Evolutionary conservation across 35 echinoderm and acorn worm genomes (phyloP).

Genomic region (Ophiothrix spiculata): DNA sequence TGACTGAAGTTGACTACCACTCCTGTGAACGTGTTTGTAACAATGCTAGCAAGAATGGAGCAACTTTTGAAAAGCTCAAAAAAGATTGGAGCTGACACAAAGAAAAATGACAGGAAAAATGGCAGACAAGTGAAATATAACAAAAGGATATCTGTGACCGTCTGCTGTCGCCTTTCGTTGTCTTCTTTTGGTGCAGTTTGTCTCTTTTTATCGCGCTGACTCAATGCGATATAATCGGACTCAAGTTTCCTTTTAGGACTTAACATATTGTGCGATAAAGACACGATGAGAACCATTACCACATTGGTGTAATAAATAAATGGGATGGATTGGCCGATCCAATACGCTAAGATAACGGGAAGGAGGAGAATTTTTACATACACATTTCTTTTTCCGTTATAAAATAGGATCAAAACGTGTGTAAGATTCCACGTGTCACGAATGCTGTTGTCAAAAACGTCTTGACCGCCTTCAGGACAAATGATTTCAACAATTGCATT

Average conservation of each 20-base stretch:
- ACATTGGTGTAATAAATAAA: not conserved
- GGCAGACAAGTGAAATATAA: not conserved
- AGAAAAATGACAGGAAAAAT: not conserved
- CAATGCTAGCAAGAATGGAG: not conserved
- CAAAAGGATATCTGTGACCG: not conserved
- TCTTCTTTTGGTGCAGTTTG: not conserved
- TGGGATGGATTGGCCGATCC: not conserved
- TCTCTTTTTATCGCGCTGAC: not conserved
- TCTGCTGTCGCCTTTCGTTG: not conserved
- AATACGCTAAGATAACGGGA: not conserved
- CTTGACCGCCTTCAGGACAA: not conserved
- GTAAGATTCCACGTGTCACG: not conserved
- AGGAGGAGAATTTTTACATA: not conserved
- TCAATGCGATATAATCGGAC: not conserved
- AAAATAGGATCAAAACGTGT: not conserved
- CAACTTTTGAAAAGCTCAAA: not conserved
- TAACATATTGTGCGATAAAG: not conserved
- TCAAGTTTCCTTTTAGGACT: not conserved
- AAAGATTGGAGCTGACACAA: not conserved
- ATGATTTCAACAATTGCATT: not conserved
- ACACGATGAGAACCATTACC: not conserved
- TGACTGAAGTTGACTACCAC: not conserved
- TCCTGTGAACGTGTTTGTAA: not conserved
- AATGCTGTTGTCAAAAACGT: not conserved
- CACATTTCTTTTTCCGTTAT: not conserved